phyloP scores from a whole-genome alignment of 2,113 vertebrate species.

The Noturus placidus region DNA sequence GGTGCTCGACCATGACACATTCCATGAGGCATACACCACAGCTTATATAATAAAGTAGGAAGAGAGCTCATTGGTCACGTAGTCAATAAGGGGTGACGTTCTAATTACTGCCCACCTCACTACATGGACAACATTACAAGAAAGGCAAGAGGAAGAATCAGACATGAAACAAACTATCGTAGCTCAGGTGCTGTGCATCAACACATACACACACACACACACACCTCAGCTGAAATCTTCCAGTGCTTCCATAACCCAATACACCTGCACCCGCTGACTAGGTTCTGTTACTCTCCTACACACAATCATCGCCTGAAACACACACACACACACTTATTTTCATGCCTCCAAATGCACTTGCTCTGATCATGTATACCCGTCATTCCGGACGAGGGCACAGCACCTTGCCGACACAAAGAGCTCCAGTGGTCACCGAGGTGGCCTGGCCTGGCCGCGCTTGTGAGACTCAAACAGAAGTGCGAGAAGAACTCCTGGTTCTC shows the following conservation, averaged over 20 bases:
- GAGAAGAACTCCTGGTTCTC: no score
- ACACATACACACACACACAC: neutral
- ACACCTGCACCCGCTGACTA: conserved; percentile 83
- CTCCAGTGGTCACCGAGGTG: neutral
- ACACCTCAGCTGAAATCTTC: conserved; percentile 82
- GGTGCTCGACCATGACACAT: no score
- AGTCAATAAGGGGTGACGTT: no score
- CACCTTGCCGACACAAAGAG: neutral
- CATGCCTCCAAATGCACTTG: neutral
- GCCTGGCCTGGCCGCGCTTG: neutral
- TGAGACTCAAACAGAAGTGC: no score
- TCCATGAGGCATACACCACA: no score
- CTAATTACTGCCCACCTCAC: no score
- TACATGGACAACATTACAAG: conserved; percentile 55
- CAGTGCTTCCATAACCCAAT: conserved; percentile 83
- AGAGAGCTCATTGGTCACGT: no score
- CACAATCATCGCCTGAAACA: conserved; percentile 82
- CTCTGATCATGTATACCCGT: neutral
- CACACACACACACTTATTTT: conserved; percentile 52
- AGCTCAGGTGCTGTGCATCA: no score
- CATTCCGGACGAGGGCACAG: neutral
- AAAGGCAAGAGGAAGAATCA: neutral
- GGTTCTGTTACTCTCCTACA: conserved; percentile 86
- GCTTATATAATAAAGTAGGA: no score
- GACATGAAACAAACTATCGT: neutral